Evolutionary conservation across 2,888 invertebrate genomes (phyloP), one percentile per base, ranked within the genome.

Genomic region (Lottia gigantea): DNA sequence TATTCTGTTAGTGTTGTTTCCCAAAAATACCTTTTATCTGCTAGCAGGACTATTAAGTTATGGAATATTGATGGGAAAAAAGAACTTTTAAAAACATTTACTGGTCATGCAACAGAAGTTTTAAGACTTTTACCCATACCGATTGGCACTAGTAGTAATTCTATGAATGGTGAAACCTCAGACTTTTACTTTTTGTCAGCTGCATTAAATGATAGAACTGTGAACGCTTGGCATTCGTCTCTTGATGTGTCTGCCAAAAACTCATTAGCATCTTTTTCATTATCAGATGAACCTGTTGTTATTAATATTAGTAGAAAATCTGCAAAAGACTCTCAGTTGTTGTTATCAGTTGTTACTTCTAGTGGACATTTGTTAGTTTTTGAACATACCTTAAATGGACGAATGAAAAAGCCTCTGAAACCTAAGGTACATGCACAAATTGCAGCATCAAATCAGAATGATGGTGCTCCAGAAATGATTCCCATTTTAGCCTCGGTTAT

Each of bases 351-450:
- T 0, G 91, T 92, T 0, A 94, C 95, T 0, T 91, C 93, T 78
- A 93, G 92, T 83, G 96, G 96, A 0, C 92, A 93, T 8, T 91
- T 94, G 55, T 93, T 95, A 88, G 90, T 94, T 70, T 96, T 94
- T 87, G 91, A 92, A 67, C 93, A 94, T 82, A 92, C 92, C 76
- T 89, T 94, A 49, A 95, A 95, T 89, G 94, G 94, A 91, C 93
- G 87, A 90, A 90, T 82, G 66, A 85, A 85, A 72, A 84, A 82
- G 71, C 86, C 87, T 7, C 62, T 87, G 25, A 76, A 81, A 66
- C 82, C 86, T 8, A 84, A 81, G 65, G 72, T 82, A 4, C 80
- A 78, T 2, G 72, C 86, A 64, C 85, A 86, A 74, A 76, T 85
- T 40, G 82, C 83, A 25, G 80, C 83, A 25, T 55, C 76, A 7